Evolutionary conservation across 2,113 vertebrate genomes (phyloP).

Genomic region (Malurus elegans): DNA sequence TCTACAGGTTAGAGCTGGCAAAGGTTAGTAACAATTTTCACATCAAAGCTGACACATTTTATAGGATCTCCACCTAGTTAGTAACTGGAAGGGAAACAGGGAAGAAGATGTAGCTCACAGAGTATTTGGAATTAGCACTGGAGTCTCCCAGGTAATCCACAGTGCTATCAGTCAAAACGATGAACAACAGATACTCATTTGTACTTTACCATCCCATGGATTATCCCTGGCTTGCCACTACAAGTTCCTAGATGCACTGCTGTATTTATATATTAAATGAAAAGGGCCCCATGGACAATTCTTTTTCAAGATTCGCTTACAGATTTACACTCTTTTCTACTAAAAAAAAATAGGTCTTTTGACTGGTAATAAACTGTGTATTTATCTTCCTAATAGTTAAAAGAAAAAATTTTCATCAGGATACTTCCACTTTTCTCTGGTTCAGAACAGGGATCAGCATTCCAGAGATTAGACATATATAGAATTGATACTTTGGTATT

Average conservation of each 20-base stretch:
- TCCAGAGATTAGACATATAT: background rate
- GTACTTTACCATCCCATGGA: background rate
- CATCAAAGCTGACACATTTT: background rate
- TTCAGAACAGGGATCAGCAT: background rate
- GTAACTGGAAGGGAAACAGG: background rate
- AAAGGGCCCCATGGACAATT: background rate
- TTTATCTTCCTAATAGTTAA: background rate
- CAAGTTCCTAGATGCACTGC: background rate
- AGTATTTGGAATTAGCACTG: background rate
- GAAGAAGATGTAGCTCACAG: background rate
- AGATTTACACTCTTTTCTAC: background rate
- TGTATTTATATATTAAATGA: background rate
- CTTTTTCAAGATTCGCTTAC: background rate
- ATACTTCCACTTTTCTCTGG: background rate
- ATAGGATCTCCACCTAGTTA: conserved; percentile 1
- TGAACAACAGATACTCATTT: background rate
- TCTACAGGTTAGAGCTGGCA: background rate
- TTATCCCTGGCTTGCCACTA: background rate
- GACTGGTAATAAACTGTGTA: fast-evolving
- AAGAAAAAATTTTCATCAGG: background rate
- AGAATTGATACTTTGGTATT: background rate
- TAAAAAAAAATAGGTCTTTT: background rate
- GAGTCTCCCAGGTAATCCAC: background rate
- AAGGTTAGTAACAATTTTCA: background rate
- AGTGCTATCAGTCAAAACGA: background rate